Evolutionary conservation across 2,888 invertebrate genomes (phyloP).

Genomic region (Hedya salicella): DNA sequence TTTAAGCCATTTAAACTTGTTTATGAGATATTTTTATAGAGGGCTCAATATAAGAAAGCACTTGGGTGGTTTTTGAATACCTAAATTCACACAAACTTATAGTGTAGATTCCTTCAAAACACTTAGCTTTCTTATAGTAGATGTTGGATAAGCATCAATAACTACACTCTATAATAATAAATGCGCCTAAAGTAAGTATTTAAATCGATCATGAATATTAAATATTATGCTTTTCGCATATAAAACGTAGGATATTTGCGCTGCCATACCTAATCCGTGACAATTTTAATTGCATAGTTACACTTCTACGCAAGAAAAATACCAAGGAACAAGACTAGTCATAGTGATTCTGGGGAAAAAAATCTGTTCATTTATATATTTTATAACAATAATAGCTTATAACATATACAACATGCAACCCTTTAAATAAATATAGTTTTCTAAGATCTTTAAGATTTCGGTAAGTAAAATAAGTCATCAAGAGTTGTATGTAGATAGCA

Average conservation of each 20-base stretch:
- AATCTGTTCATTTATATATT: too few relatives aligned
- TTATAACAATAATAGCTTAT: too few relatives aligned
- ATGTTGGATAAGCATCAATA: slow-evolving; percentile 6
- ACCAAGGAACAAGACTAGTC: neutral
- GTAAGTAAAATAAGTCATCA: too few relatives aligned
- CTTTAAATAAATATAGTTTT: too few relatives aligned
- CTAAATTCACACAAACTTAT: neutral
- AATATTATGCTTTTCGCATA: slow-evolving; percentile 19
- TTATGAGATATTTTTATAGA: neutral
- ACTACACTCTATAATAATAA: neutral
- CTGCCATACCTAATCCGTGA: neutral
- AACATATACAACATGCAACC: too few relatives aligned
- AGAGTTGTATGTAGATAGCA: too few relatives aligned
- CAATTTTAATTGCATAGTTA: neutral
- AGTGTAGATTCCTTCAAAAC: neutral
- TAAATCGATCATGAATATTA: neutral
- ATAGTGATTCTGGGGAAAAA: slow-evolving; percentile 7
- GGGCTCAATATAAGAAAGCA: neutral
- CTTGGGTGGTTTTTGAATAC: slow-evolving; percentile 8
- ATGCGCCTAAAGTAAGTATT: slow-evolving; percentile 12
- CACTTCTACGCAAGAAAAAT: neutral
- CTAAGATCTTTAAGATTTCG: too few relatives aligned
- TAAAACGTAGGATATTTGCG: neutral
- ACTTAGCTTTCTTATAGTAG: slow-evolving; percentile 10
- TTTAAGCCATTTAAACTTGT: too few relatives aligned